Evolutionary conservation across 2,888 invertebrate species (phyloP), one percentile per base, ranked within the genome.

Genomic region (Linyphia triangularis): DNA sequence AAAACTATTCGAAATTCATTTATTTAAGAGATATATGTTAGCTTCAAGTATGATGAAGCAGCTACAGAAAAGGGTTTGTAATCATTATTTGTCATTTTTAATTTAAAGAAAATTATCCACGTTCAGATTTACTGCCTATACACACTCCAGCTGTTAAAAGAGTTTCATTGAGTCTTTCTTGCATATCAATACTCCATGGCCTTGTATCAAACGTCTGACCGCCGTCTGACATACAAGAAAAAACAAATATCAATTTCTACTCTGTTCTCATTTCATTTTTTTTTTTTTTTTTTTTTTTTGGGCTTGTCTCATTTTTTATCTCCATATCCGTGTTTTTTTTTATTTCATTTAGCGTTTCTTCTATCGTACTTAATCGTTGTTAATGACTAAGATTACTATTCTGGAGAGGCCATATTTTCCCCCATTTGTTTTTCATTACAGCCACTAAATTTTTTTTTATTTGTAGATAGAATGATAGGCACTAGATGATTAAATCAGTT

Each of bases 181-280:
- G 22, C 37, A n/a, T 51, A 43, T 40, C 28, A 33, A 61, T 61
- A 82, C 57, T 37, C 33, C 33, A n/a, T 28, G 67, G 28, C 84
- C 84, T 75, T 84, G 75, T 51, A 57, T 57, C 51, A 75, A 59
- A 22, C 37, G 84, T 84, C 84, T 84, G 67, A 75, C 65, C 43
- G 37, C 37, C 33, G 84, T 84, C 84, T 84, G 40, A 67, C 28
- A n/a, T n/a, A 16, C 43, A 43, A 30, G 57, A 43, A 83, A 81
- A 82, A 82, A 82, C 72, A 30, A 70, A 63, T 63, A 73, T 83
- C 16, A 51, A 43, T 22, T 6, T n/a, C 7, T 7, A 4, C 43
- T 37, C 40, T 19, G n/a, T 37, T 40, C 26, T 75, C 28, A 61
- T 19, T 19, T 43, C 10, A 37, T 40, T 70, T 57, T 28, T n/a